Evolutionary conservation across 2,797 vertebrate species (phyloP), one percentile per base, ranked within the genome.

Genomic region (Uromys caudimaculatus): DNA sequence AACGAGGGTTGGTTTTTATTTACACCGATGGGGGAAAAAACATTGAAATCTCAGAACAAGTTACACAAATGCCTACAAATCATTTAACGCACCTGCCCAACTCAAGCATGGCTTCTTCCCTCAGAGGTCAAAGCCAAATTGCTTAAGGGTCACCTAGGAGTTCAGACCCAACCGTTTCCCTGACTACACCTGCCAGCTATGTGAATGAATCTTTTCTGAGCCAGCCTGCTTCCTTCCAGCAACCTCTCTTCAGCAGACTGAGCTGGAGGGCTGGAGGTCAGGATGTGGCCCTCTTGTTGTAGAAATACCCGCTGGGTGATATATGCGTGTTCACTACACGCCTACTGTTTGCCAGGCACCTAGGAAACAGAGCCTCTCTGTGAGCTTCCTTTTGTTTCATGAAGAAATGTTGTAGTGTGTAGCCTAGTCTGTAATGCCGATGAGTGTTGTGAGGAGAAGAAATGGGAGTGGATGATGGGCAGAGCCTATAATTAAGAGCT

Each of bases 141-240:
- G 58, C 38, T 82, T 50, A 90, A 93, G 93, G 14, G 64, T 38
- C 47, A 93, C 73, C 35, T n/a, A 50, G 60, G 35, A 64, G 13
- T 93, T 88, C 67, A 85, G 27, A 67, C 24, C 21, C 24, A 76
- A 60, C 24, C 71, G 1, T 88, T 91, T 93, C 75, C 88, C 60
- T 89, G 24, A 91, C 76, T 76, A 64, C 1, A 93, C 19, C 52
- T 27, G 54, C 60, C 6, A 93, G 54, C 84, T 60, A 35, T 2
- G 38, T 64, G 38, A 85, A 92, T 79, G 75, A 95, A 84, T 44
- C 58, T 89, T 89, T 96, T 89, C 69, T 96, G 89, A 89, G 93
- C 54, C 58, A 71, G 41, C 16, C 52, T 81, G 41, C 52, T 94
- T 96, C 64, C 29, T 16, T 79, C 88, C 38, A 83, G 83, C 64